Evolutionary conservation across 2,797 vertebrate genomes (phyloP).

Genomic region (Pseudomugil gertrudae): DNA sequence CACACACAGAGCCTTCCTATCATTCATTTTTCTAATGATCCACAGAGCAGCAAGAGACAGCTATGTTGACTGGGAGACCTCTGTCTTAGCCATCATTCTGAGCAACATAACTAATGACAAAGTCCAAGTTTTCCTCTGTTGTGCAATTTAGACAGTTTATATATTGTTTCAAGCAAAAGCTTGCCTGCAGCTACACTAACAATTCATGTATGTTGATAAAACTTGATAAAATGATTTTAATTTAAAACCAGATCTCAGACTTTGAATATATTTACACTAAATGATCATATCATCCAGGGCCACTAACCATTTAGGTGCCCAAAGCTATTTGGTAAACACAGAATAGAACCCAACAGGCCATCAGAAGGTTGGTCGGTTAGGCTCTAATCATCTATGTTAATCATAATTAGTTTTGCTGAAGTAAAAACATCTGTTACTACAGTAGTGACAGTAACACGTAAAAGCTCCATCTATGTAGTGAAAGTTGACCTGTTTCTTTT

Average conservation of each 20-base stretch:
- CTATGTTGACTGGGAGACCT: constrained; percentile 71
- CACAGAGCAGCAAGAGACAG: constrained; percentile 66
- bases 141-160: constrained; percentile 37
- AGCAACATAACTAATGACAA: constrained; percentile 64
- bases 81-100: constrained; percentile 69
- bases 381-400: too few species aligned
- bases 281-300: background rate
- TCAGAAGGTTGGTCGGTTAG: too few species aligned
- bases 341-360: too few species aligned
- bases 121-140: constrained; percentile 45
- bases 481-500: too few species aligned
- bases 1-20: constrained; percentile 41
- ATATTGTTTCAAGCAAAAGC: constrained; percentile 27
- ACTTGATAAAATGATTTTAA: background rate
- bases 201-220: constrained; percentile 5
- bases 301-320: too few species aligned
- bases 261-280: background rate
- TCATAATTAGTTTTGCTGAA: too few species aligned
- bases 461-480: too few species aligned
- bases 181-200: constrained; percentile 11
- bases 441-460: too few species aligned
- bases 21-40: constrained; percentile 81
- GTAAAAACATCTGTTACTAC: too few species aligned
- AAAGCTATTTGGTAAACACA: too few species aligned
- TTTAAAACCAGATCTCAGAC: constrained; percentile 3